Evolutionary conservation across 2,888 invertebrate genomes (phyloP), one percentile per base, ranked within the genome.

Genomic region (Drosophila parthenogenetica): DNA sequence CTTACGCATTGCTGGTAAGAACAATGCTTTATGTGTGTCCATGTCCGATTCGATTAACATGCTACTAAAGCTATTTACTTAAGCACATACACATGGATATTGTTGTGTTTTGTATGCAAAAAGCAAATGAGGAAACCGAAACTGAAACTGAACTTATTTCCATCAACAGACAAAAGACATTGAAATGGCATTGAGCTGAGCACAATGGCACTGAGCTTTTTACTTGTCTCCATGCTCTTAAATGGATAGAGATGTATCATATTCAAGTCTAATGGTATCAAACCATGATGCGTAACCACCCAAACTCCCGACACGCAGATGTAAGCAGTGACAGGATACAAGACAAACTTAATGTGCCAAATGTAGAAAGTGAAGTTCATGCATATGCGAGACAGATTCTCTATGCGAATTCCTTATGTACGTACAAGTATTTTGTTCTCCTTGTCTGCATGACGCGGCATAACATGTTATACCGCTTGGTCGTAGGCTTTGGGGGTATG

Each of bases 11-110:
- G 51, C 39, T 11, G 22, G 50, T 53, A 22, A 42, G 45, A 58
- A 71, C 72, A 71, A n/a, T 3, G 66, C 42, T 25, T 51, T 42
- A n/a, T 62, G 22, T 39, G 25, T 48, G 48, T 45, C 14, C 39
- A 46, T 37, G 57, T 55, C 37, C 37, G 61, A 83, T 77, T 86
- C 79, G 81, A 83, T 83, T 83, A 86, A 63, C 72, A 72, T 77
- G 77, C 77, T 46, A 48, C 51, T 50, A 43, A 60, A 66, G 59
- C 64, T 51, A 39, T 51, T 46, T 51, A 37, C 39, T 58, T 22
- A 25, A 40, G 40, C 46, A 35, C n/a, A 17, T 25, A 46, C 7
- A 61, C 61, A 66, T 46, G 32, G 43, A 35, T 35, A 35, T 13
- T 35, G 35, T 46, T 13, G 43, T 49, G 58, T 54, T 70, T 55